phyloP scores from a whole-genome alignment of 2,113 vertebrate genomes.

The Pygoscelis adeliae region DNA sequence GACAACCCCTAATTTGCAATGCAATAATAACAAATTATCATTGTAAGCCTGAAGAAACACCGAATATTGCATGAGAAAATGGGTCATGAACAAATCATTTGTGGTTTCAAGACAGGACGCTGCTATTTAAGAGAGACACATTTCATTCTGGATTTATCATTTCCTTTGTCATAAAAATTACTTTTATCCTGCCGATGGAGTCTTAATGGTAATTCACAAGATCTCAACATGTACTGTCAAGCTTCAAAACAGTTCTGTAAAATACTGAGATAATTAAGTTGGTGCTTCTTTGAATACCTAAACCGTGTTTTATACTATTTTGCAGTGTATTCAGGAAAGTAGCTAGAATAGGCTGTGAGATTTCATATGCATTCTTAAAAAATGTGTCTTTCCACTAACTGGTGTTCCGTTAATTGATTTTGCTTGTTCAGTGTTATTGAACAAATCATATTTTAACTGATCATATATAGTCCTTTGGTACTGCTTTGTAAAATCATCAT shows the following conservation, averaged over 20 bases:
- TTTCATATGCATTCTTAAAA: not conserved
- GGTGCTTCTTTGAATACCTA: not conserved
- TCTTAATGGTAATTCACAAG: not conserved
- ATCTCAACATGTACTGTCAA: not conserved
- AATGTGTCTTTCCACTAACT: not conserved
- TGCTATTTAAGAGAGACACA: not conserved
- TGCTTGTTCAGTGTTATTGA: not conserved
- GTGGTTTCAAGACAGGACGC: not conserved
- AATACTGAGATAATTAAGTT: not conserved
- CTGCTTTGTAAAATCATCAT: not conserved
- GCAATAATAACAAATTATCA: not conserved
- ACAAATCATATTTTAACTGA: not conserved
- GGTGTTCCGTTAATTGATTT: not conserved
- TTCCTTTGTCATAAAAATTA: not conserved
- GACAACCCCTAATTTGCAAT: not conserved
- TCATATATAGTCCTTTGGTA: not conserved
- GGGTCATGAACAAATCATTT: not conserved
- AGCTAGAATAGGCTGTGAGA: not conserved
- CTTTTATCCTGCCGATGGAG: not conserved
- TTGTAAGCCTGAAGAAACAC: not conserved
- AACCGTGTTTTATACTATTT: not conserved
- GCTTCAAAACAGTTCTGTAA: not conserved
- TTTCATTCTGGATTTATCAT: not conserved
- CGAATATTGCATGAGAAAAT: not conserved
- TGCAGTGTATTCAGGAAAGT: not conserved